phyloP scores from a whole-genome alignment of 2,888 invertebrate genomes.

The Acrobasis consociella region DNA sequence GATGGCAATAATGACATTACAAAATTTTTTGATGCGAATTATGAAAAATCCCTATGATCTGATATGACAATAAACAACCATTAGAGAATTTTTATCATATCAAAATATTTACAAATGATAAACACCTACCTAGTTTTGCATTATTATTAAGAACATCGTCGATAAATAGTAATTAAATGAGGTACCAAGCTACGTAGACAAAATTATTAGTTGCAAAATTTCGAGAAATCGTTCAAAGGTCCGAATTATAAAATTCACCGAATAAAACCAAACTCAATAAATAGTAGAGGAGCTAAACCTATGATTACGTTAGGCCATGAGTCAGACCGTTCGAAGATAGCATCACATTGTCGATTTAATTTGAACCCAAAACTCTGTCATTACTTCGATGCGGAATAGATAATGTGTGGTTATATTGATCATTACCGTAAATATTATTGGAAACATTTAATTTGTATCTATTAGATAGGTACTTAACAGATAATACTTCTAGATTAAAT shows the following conservation, averaged over 20 bases:
- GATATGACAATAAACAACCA: too few species aligned
- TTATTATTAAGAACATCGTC: constrained; percentile 3
- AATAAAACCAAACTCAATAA: constrained; percentile 56
- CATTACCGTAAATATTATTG: constrained; percentile 23
- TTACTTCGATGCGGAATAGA: constrained; percentile 35
- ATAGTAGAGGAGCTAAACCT: constrained; percentile 56
- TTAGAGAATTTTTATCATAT: neutral
- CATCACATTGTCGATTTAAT: constrained; percentile 45
- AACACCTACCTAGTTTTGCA: neutral
- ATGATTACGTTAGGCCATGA: constrained; percentile 59
- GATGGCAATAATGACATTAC: constrained; percentile 32
- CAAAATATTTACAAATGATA: neutral
- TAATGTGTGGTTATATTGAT: constrained; percentile 20
- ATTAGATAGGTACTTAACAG: neutral
- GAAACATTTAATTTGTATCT: constrained; percentile 17
- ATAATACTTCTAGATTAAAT: too few species aligned
- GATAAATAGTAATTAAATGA: constrained; percentile 18
- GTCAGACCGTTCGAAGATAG: constrained; percentile 47
- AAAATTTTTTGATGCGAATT: neutral
- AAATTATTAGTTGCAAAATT: constrained; percentile 47
- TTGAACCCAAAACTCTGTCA: constrained; percentile 45
- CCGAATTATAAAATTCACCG: constrained; percentile 57
- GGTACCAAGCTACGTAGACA: constrained; percentile 25
- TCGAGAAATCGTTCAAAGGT: constrained; percentile 46
- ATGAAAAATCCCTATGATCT: too few species aligned